These are phyloP conservation scores for Euthynnus affinis DNA, from an alignment of 2,797 vertebrate species.

Conservation along the genomic window DNA sequence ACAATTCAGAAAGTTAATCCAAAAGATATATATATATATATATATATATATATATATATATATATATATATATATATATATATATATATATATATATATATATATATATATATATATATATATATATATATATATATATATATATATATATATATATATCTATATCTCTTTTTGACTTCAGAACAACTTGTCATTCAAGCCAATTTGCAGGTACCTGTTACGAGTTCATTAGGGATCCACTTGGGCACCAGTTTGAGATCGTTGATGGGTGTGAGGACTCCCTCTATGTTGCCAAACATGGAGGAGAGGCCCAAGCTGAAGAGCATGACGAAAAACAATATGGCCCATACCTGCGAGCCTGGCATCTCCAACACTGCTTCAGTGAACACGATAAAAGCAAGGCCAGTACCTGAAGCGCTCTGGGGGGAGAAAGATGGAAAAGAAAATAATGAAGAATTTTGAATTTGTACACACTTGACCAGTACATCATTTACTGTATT, in stretches of 20 bases:
- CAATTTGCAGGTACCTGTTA: constrained; percentile 85
- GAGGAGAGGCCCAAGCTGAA: constrained; percentile 93
- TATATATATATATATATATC: too few relatives aligned
- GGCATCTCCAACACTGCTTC: constrained; percentile 93
- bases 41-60: too few relatives aligned
- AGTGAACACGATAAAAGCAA: constrained; percentile 93
- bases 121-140: too few relatives aligned
- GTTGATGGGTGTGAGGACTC: constrained; percentile 87
- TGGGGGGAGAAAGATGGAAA: constrained; percentile 60
- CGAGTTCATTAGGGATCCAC: constrained; percentile 84
- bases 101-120: too few relatives aligned
- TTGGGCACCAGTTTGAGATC: constrained; percentile 86
- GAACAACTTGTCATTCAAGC: background rate
- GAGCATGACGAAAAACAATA: constrained; percentile 94
- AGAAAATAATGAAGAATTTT: background rate
- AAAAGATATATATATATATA: constrained; percentile 1
- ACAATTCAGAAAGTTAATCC: background rate
- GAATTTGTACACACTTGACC: background rate
- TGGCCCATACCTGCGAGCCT: constrained; percentile 90
- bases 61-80: too few relatives aligned
- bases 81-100: too few relatives aligned
- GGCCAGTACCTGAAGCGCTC: constrained; percentile 92
- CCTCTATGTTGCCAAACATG: constrained; percentile 94
- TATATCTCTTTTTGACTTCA: fast-evolving
- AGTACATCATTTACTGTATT: constrained; percentile 7